phyloP scores from a whole-genome alignment of 2,113 vertebrate species.

The Hemichromis elongatus region DNA sequence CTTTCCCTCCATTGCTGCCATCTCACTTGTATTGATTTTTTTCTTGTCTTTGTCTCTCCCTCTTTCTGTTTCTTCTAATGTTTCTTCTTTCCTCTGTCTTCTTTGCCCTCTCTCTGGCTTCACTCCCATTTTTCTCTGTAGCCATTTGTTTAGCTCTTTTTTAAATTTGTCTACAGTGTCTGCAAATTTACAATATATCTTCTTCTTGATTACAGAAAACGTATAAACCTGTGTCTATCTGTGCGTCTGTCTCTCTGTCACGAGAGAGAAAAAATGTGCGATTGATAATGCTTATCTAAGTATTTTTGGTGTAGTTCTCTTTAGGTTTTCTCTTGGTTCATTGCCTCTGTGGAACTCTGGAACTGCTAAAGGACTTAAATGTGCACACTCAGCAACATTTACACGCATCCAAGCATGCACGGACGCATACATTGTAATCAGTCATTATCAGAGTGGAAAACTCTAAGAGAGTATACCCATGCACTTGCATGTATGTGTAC shows the following conservation, averaged over 20 bases:
- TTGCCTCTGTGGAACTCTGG: neutral
- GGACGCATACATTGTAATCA: conserved; percentile 8
- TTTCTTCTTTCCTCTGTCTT: conserved; percentile 13
- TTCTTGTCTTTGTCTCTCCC: conserved; percentile 46
- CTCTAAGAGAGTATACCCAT: neutral
- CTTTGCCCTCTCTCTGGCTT: neutral
- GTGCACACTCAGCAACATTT: neutral
- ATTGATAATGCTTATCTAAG: neutral
- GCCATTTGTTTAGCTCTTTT: neutral
- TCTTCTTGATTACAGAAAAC: neutral
- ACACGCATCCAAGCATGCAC: neutral
- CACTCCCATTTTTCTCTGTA: neutral
- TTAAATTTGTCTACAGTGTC: neutral
- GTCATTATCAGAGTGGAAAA: conserved; percentile 15
- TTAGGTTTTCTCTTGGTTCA: conserved; percentile 19
- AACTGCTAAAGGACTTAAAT: conserved; percentile 1
- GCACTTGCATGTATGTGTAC: neutral
- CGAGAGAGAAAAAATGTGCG: neutral
- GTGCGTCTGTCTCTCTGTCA: neutral
- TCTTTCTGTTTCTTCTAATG: conserved; percentile 30
- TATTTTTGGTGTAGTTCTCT: conserved; percentile 1
- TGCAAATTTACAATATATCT: neutral
- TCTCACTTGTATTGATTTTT: conserved; percentile 63
- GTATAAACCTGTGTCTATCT: conserved; percentile 7
- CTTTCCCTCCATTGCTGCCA: conserved; percentile 65